Percentiles rank a stretch among this genome's conserved stretches.
These are phyloP conservation scores for Nyctibius bracteatus DNA, from an alignment of 2,113 vertebrate genomes.

Conservation along the genomic window DNA sequence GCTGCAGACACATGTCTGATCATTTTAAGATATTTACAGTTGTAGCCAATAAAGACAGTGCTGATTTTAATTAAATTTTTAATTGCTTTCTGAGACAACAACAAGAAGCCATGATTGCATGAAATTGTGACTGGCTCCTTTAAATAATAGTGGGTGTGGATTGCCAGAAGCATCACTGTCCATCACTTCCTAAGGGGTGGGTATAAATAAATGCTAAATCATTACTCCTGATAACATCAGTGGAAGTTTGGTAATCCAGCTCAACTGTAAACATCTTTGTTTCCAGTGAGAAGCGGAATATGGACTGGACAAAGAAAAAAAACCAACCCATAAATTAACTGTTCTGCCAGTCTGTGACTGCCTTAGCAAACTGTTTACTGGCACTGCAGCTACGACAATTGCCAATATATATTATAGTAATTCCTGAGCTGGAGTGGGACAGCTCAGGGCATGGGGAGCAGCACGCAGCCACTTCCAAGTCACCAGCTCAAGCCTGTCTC, in stretches of 20 bases:
- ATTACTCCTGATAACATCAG: constrained; percentile 4
- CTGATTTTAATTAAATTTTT: constrained; percentile 69
- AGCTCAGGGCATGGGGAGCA: background rate
- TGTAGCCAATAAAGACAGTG: constrained; percentile 52
- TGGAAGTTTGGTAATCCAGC: background rate
- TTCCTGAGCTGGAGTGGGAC: background rate
- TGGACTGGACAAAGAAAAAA: background rate
- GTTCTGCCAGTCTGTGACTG: background rate
- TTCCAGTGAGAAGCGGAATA: background rate
- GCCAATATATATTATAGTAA: background rate
- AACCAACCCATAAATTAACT: background rate
- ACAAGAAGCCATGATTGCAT: constrained; percentile 11
- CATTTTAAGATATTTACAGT: constrained; percentile 64
- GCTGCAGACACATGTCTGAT: constrained; percentile 63
- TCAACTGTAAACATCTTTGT: background rate
- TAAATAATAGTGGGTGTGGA: background rate
- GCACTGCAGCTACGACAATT: background rate
- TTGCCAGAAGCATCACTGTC: constrained; percentile 28
- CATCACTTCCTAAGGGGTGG: background rate
- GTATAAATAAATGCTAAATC: constrained; percentile 54
- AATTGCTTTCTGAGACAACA: constrained; percentile 64
- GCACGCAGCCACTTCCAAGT: background rate
- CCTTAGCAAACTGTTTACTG: background rate
- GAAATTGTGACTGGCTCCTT: constrained; percentile 47
- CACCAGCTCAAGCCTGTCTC: background rate